A percentile compares a stretch with the other conserved stretches of the same genome.
Evolutionary conservation across 2,888 invertebrate species (phyloP).

Genomic region (Dasysyrphus albostriatus): DNA sequence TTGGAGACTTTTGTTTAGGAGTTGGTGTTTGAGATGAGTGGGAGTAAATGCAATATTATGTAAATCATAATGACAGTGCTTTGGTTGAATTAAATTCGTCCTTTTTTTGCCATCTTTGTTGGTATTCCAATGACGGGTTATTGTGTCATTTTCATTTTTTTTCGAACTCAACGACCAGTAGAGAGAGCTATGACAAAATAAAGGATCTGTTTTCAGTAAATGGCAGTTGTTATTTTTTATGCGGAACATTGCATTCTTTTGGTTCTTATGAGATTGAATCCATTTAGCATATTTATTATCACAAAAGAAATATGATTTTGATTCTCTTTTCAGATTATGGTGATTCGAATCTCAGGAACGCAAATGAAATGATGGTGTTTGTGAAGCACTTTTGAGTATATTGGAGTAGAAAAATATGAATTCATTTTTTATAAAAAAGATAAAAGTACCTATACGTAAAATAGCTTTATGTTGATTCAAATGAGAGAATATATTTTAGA

Average conservation of each 20-base stretch:
- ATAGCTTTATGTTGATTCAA: background rate
- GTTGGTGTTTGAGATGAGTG: conserved; percentile 25
- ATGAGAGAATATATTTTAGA: background rate
- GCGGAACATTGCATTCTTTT: conserved; percentile 65
- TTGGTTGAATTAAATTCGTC: conserved; percentile 54
- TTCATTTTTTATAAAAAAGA: background rate
- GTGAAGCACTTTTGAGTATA: background rate
- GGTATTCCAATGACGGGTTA: conserved; percentile 8
- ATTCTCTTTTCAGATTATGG: conserved; percentile 9
- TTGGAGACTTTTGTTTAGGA: background rate
- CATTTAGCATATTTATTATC: conserved; percentile 73
- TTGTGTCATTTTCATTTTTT: conserved; percentile 29
- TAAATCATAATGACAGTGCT: conserved; percentile 69
- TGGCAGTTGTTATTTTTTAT: conserved; percentile 72
- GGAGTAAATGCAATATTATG: conserved; percentile 73
- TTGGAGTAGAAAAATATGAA: conserved; percentile 2
- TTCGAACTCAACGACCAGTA: conserved; percentile 16
- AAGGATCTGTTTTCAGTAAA: conserved; percentile 59
- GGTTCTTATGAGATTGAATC: conserved; percentile 68
- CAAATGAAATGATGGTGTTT: conserved; percentile 44
- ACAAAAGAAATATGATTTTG: conserved; percentile 49
- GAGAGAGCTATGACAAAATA: conserved; percentile 14
- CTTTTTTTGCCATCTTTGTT: conserved; percentile 25
- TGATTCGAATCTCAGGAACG: conserved; percentile 40
- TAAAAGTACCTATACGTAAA: background rate